Evolutionary conservation across 2,888 invertebrate species (phyloP), one percentile per base, ranked within the genome.

Genomic region (Beris morrisii): DNA sequence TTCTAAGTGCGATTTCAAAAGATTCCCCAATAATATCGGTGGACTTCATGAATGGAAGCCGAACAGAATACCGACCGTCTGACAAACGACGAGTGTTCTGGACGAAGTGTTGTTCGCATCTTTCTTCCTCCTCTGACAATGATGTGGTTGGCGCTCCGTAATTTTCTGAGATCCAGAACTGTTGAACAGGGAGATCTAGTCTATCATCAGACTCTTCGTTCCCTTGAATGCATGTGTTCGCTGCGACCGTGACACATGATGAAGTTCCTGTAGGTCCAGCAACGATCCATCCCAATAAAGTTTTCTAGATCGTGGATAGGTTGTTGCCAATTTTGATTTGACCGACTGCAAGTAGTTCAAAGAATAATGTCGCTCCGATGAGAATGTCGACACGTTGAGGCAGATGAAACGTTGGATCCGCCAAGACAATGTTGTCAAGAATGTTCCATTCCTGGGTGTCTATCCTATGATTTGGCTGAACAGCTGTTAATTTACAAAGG

Each of bases 381-480:
- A 59, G 59, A 5, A 66, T 13, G 46, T 66, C 61, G 7, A 54
- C 53, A 30, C 15, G 32, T 45, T 54, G 43, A n/a, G 61, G 66
- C 31, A 12, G 43, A 53, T 61, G 44, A 54, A 66, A 66, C 7
- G 9, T 46, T 31, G 53, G 66, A 53, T 66, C 66, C 7, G 65
- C 65, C 22, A 22, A 22, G 22, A 22, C 22, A 22, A 22, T 22
- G 22, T 22, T 22, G 22, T 22, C 3, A 22, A 3, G 22, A 22
- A 22, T 22, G 22, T 22, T 22, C 22, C 22, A 22, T 2, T 22
- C 22, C 22, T 22, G 22, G 22, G 22, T 22, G 22, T 22, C 22
- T 1, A 22, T 22, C 3, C 3, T 22, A 22, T 22, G 1, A 22
- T 22, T 22, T 22, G 22, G 22, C 22, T 22, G 22, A 3, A 22